Base-by-base conservation (phyloP, 30 jellyfish, hydroid and myxozoan genomes). In the Sanderia malayensis region DNA sequence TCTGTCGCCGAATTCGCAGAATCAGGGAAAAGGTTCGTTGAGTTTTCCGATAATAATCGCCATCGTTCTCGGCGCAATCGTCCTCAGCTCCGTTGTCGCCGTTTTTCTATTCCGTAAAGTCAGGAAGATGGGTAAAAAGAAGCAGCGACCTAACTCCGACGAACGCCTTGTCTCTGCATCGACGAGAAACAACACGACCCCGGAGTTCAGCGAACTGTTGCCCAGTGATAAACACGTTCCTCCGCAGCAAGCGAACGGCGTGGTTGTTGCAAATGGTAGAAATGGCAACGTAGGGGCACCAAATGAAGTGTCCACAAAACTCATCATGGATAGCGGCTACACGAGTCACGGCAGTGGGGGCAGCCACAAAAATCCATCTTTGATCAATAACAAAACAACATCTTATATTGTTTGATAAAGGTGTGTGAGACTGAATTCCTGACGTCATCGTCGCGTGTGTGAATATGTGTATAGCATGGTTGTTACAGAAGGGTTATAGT, bases 281-380 rank as follows among this genome's bases (percentile, higher is more conserved):
- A n/a, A n/a, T n/a, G n/a, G n/a, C n/a, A n/a, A n/a, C n/a, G n/a
- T n/a, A n/a, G n/a, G n/a, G n/a, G 62, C 44, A 2, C 0, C 62
- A 32, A 76, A 32, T 28, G 87, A 76, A 25, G 52, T 24, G 17
- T 28, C 87, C 19, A 53, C 64, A 17, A 76, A 76, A 55, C 73
- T 76, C 0, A 76, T 76, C 1, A 44, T 76, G 80, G 87, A 76
- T 65, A 76, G 87, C 46, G 87, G 87, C 1, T 76, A 76, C 62
- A 76, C 87, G 45, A 76, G 87, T 46, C 87, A 76, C 62, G 87
- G 87, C 30, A 76, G 87, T 31, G 87, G 87, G 13, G 87, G 87
- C n/a, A 76, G 87, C 25, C 80, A 61, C 31, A 76, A 63, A 30
- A 80, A 76, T 25, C 49, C 71, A 2, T 63, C 52, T 37, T 4